Base-by-base conservation (phyloP, 1,140 invertebrate species). In the Drosophila arizonae region DNA sequence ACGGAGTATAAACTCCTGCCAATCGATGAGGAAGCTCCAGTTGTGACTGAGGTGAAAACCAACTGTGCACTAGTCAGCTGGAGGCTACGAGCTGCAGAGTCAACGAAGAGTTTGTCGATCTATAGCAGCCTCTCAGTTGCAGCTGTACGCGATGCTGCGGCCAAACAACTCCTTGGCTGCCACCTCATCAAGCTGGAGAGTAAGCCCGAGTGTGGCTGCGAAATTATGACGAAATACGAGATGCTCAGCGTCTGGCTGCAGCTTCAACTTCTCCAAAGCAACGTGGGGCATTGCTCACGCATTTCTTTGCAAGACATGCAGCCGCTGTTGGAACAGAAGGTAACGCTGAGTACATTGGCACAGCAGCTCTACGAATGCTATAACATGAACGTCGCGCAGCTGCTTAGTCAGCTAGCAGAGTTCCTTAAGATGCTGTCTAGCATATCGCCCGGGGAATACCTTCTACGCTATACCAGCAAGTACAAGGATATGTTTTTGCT, bases 161-260 rank as follows among this genome's bases (percentile, higher is more conserved):
- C 30, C 0, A 46, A 67, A 5, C 24, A 77, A 4, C 26, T 70
- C 2, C 43, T 88, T 1, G 84, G 80, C 8, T 79, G 80, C 17
- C 72, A 81, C 36, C 50, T 76, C 0, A 58, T 90, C 10, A 90
- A 90, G 60, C 26, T 90, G 52, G 89, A 90, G 57, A 87, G 70
- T 24, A 90, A 90, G 55, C 79, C 90, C 0, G 21, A 77, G n/a
- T 90, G 84, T 46, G 90, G 90, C n/a, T 88, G 82, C 48, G 90
- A 91, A 60, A 56, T 80, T 6, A 71, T 91, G 76, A 76, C 90
- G 3, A 88, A 90, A 10, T 88, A 91, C 56, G 90, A 91, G 28
- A 30, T 91, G n/a, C 52, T 91, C 6, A 61, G 68, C 9, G 71
- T 72, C 17, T 91, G 90, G 90, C 52, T 91, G 9, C 88, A 90